Conservation (phyloP, 2,888 invertebrate species). For the Stenichneumon culpator region DNA sequence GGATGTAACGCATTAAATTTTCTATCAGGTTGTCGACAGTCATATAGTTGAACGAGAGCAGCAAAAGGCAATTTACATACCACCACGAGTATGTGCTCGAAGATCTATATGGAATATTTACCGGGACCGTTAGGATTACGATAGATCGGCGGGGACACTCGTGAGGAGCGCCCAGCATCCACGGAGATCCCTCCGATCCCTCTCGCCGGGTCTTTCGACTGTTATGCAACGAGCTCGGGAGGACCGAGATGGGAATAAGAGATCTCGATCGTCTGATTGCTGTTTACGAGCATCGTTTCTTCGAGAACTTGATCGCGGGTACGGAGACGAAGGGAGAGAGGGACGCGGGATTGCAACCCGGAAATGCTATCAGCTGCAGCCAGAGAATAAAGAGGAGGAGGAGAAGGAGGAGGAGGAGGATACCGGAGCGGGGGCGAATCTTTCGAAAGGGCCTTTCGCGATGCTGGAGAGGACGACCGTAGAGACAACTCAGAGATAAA, state of each 20-base stretch:
- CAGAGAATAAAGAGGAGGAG: constrained; percentile 46
- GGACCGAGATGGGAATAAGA: constrained; percentile 61
- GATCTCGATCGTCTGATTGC: constrained; percentile 78
- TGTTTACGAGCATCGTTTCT: constrained; percentile 79
- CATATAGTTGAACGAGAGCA: too few species aligned
- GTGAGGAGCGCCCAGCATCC: constrained; percentile 51
- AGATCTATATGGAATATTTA: constrained; percentile 47
- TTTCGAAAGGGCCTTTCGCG: constrained; percentile 40
- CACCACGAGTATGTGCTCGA: too few species aligned
- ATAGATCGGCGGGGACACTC: constrained; percentile 66
- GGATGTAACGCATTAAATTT: too few species aligned
- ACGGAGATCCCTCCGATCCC: constrained; percentile 42
- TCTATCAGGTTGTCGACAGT: too few species aligned
- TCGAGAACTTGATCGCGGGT: constrained; percentile 73
- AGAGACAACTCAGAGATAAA: constrained; percentile 45
- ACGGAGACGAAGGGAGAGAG: constrained; percentile 18
- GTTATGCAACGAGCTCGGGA: constrained; percentile 75
- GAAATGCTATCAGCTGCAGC: constrained; percentile 61
- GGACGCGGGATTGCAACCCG: constrained; percentile 60
- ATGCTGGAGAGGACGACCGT: constrained; percentile 35
- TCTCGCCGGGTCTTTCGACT: constrained; percentile 47
- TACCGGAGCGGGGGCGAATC: constrained; percentile 51
- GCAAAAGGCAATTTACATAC: too few species aligned
- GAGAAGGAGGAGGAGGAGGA: constrained; percentile 39
- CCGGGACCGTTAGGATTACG: constrained; percentile 61